phyloP scores from a whole-genome alignment of 92 coral and sea anemone species.

The Paramuricea clavata region DNA sequence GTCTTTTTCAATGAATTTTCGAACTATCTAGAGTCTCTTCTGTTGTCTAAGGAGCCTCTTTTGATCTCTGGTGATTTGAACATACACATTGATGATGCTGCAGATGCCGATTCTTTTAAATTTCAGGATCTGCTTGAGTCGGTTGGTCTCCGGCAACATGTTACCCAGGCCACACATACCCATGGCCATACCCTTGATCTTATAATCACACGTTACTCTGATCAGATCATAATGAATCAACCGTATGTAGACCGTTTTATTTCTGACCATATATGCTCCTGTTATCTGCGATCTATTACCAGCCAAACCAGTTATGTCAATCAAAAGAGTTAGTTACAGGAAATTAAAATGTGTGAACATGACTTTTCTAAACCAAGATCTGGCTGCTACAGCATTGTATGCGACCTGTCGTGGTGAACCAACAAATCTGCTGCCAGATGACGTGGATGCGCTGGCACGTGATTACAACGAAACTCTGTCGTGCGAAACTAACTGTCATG shows the following conservation, averaged over 20 bases:
- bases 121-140: slow-evolving; percentile 12
- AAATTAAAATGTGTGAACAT: not conserved
- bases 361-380: not conserved
- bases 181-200: slow-evolving; percentile 52
- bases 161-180: slow-evolving; percentile 11
- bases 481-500: too few species aligned
- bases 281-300: not conserved
- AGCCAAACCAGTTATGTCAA: not conserved
- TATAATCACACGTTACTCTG: slow-evolving; percentile 50
- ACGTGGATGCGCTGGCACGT: not conserved
- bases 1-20: slow-evolving; percentile 67
- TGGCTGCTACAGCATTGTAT: not conserved
- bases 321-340: not conserved
- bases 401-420: not conserved
- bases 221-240: slow-evolving; percentile 11
- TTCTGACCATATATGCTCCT: slow-evolving; percentile 29
- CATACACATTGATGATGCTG: slow-evolving; percentile 42
- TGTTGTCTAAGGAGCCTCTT: slow-evolving; percentile 63
- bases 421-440: not conserved
- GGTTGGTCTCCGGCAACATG: not conserved
- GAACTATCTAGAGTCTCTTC: slow-evolving; percentile 40
- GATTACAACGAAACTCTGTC: slow-evolving; percentile 28
- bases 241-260: slow-evolving; percentile 28
- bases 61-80: slow-evolving; percentile 42
- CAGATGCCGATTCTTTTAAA: slow-evolving; percentile 48